Conservation (phyloP, 2,888 invertebrate genomes). For the Zygothrica quintamaculata region DNA sequence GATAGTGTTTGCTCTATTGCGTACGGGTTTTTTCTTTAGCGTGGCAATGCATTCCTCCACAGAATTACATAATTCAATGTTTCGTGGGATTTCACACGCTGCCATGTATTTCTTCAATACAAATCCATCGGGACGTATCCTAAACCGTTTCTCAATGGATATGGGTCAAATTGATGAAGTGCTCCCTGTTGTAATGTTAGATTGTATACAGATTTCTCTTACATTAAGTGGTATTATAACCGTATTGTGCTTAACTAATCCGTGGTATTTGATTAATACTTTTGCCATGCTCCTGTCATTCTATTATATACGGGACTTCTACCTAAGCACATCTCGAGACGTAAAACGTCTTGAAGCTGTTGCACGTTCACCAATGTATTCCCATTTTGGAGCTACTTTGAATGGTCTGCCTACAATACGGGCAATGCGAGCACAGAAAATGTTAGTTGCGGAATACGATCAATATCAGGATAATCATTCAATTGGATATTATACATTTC, state of each 20-base stretch:
- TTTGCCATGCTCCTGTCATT: constrained; percentile 89
- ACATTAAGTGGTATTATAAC: constrained; percentile 91
- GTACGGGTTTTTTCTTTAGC: constrained; percentile 85
- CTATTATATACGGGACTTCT: constrained; percentile 90
- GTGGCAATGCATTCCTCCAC: constrained; percentile 90
- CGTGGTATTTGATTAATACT: constrained; percentile 90
- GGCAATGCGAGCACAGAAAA: constrained; percentile 92
- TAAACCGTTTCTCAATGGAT: constrained; percentile 96
- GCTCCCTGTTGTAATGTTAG: constrained; percentile 83
- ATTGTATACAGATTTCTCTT: constrained; percentile 89
- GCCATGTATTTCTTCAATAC: constrained; percentile 94
- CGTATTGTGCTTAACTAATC: constrained; percentile 91
- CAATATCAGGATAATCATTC: constrained; percentile 93
- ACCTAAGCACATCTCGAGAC: constrained; percentile 91
- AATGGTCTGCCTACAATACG: constrained; percentile 96
- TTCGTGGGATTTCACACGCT: constrained; percentile 90
- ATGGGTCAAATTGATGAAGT: constrained; percentile 87
- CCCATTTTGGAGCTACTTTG: constrained; percentile 95
- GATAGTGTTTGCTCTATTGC: constrained; percentile 81
- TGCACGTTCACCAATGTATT: constrained; percentile 96
- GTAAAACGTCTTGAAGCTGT: constrained; percentile 92
- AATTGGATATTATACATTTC: constrained; percentile 95
- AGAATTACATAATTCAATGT: constrained; percentile 93
- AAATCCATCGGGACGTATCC: constrained; percentile 92
- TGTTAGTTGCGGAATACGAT: constrained; percentile 92